A percentile compares a stretch with the other conserved stretches of the same genome.
Conservation (phyloP, 2,113 vertebrate species). For the Cyanistes caeruleus region DNA sequence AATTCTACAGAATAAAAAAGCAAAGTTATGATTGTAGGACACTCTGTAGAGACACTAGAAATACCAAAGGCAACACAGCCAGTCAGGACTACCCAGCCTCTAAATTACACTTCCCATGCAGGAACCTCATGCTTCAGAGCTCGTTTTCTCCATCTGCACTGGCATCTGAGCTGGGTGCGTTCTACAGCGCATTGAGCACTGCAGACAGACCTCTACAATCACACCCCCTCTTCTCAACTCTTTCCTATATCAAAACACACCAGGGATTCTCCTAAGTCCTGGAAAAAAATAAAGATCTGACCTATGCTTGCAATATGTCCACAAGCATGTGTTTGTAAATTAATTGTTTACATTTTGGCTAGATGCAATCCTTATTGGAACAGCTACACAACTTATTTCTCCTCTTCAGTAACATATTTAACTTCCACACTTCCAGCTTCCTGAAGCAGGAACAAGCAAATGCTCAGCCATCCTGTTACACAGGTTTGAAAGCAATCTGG, state of each 20-base stretch:
- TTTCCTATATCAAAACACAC: not conserved
- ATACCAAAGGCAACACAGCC: not conserved
- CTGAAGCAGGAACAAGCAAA: not conserved
- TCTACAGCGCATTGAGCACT: not conserved
- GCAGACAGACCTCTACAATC: not conserved
- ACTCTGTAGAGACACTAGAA: not conserved
- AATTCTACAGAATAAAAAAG: not conserved
- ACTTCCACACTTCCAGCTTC: not conserved
- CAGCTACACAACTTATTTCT: not conserved
- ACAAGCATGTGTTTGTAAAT: not conserved
- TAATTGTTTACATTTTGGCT: not conserved
- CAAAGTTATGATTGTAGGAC: not conserved
- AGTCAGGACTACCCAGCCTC: not conserved
- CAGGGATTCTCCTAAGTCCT: not conserved
- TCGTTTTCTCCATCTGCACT: rapidly evolving
- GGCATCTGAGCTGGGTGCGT: not conserved
- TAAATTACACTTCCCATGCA: not conserved
- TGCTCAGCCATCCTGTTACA: not conserved
- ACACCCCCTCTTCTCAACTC: not conserved
- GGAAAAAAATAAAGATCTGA: not conserved
- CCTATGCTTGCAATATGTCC: not conserved
- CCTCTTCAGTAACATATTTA: not conserved
- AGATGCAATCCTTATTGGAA: not conserved
- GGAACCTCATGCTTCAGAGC: not conserved
- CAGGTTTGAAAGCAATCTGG: not conserved